Base-by-base conservation (phyloP, 92 coral and sea anemone species). In the Palythoa caribaeorum region DNA sequence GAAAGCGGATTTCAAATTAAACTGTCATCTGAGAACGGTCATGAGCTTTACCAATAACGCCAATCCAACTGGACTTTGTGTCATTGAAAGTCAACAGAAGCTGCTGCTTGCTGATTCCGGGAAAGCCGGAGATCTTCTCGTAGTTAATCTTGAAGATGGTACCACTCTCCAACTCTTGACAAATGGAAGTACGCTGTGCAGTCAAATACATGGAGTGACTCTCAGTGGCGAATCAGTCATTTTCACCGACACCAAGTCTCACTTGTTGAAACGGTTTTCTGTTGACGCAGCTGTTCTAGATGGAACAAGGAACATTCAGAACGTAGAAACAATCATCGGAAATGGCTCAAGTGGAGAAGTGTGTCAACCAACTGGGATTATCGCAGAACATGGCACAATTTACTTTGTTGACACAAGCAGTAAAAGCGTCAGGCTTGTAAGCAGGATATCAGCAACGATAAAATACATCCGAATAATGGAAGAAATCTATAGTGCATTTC, bases 61-160 rank as follows among this genome's bases (percentile, higher is more conserved):
- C 76, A 84, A 44, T 84, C 84, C 85, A 37, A 83, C 89, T 36
- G 84, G 89, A 84, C 17, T 89, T 62, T 47, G 86, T 66, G 6
- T 44, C 77, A 87, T 78, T 44, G 76, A 89, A 65, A 69, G 66
- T 68, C 70, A 87, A 65, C 87, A 87, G 17, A 87, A 87, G 38
- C 39, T 87, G 70, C 69, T 68, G 79, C 90, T 79, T 79, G 79
- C 87, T 35, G 89, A 84, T 84, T 66, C 84, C 17, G 62, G 62
- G 13, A 15, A 3, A 10, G 62, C 9, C 10, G 62, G 48, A 7
- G 48, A 7, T 50, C 89, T 90, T n/a, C 86, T 90, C 11, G 65
- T 85, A 15, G 37, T 90, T 15, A 90, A 50, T 80, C 86, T 90
- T 13, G 89, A 89, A 44, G 84, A 89, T 76, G 83, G 89, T 69